Base-by-base conservation (phyloP, 2,113 vertebrate species). In the Vidua macroura region DNA sequence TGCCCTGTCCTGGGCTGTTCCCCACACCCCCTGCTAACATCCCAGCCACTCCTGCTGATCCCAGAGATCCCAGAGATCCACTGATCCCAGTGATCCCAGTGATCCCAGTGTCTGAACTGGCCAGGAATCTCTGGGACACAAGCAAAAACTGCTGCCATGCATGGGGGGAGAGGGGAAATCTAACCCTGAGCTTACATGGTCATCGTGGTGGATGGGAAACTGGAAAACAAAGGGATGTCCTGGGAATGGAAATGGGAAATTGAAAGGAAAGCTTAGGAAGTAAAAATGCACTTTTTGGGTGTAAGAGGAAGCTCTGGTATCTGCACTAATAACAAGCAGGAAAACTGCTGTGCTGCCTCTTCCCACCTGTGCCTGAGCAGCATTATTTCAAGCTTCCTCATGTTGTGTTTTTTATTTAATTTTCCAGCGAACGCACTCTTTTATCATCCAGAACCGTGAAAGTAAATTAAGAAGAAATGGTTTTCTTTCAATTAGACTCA, bases 401-500 rank as follows among this genome's bases (percentile, higher is more conserved):
- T 96, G 96, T 96, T 96, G 97, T 97, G 97, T 96, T 97, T 98
- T 98, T 97, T 97, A 98, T 98, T 98, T 98, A 98, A 98, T 98
- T 98, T 98, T 97, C 97, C 96, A 96, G 95, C 10, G 55, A 97
- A 92, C 97, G 93, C 86, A 83, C 97, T 98, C 97, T 98, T 98
- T 98, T 98, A 98, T 98, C 98, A 98, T 98, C 97, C 97, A 95
- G 97, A 98, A 98, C 97, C 97, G 88, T 97, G 98, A 98, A 98
- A 98, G 97, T 97, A 98, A 98, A 98, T 98, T 98, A 98, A 98
- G 98, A 97, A 98, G 98, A 98, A 98, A 98, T 98, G 98, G 98
- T 98, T 98, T 98, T 98, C 98, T 98, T 98, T 98, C 98, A 98
- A 98, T 98, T 98, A 98, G 98, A 96, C 97, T 95, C 97, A 93